Conservation (phyloP, 1,140 invertebrate genomes). For the Homarus americanus region DNA sequence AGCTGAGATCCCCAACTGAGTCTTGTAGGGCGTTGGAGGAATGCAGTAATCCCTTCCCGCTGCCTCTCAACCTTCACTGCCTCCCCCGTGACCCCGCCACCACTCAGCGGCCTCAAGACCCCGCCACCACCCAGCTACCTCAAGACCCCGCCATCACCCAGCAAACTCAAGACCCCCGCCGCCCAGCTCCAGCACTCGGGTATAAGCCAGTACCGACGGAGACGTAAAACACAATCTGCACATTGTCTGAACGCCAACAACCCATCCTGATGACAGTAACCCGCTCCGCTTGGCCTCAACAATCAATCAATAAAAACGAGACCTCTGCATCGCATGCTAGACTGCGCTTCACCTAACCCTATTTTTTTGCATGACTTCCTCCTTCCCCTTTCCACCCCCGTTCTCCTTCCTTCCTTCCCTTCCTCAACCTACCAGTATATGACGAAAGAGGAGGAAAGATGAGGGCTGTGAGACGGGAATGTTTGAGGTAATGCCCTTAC, state of each 20-base stretch:
- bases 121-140: background rate
- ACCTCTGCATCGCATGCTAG: background rate
- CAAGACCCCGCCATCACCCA: background rate
- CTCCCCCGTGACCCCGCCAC: too few relatives aligned
- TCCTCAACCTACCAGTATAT: background rate
- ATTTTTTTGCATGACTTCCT: background rate
- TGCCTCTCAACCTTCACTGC: too few relatives aligned
- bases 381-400: background rate
- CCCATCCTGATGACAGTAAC: background rate
- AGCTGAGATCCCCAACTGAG: too few relatives aligned
- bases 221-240: background rate
- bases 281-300: constrained; percentile 6
- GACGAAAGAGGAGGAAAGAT: background rate
- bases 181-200: background rate
- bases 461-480: background rate
- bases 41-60: too few relatives aligned
- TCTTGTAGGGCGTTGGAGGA: too few relatives aligned
- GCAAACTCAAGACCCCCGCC: too few relatives aligned
- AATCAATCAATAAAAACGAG: constrained; percentile 13
- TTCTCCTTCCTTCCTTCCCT: too few relatives aligned
- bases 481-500: background rate
- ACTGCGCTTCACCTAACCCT: background rate
- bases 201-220: background rate
- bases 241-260: background rate
- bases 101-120: too few relatives aligned